Base-by-base conservation (phyloP, 2,888 invertebrate species). In the Spisula subtruncata region DNA sequence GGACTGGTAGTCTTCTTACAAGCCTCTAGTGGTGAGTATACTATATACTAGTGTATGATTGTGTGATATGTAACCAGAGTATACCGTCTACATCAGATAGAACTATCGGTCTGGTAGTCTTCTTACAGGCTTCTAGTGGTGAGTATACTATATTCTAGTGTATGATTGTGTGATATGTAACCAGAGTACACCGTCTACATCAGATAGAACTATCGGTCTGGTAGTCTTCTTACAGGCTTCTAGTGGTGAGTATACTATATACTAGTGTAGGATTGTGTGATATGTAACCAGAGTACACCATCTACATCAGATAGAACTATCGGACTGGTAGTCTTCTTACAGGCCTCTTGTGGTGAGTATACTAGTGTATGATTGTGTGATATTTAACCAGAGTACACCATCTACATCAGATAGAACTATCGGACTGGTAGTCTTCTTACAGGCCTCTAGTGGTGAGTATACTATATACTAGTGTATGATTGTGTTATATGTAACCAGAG, bases 81-180 rank as follows among this genome's bases (percentile, higher is more conserved):
- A 98, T 98, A 56, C 98, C 98, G 32, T 98, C 98, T 95, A 98
- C 98, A 0, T 98, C 98, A 93, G 98, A 98, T 20, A 98, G 98
- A 96, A 98, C 98, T 0, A 98, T 99, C 96, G 99, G 99, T 0
- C 97, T 99, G 80, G 98, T 99, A 4, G 98, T 98, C 83, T 97
- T 99, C 86, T 98, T 99, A n/a, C 97, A 97, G 93, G 98, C 99
- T 41, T 98, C 99, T 80, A 98, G 99, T 94, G 98, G 97, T 97
- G 87, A 93, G 71, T 54, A n/a, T 41, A 41, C 41, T 41, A n/a
- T n/a, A n/a, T n/a, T n/a, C n/a, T n/a, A 81, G 92, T 91, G 97
- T 99, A 99, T 97, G 98, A 99, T 97, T 99, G 99, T 97, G 99
- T 98, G 92, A 99, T 99, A 95, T 99, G 99, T 97, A 98, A 98